Evolutionary conservation across 2,797 vertebrate species (phyloP), one percentile per base, ranked within the genome.

Genomic region (Novumbra hubbsi): DNA sequence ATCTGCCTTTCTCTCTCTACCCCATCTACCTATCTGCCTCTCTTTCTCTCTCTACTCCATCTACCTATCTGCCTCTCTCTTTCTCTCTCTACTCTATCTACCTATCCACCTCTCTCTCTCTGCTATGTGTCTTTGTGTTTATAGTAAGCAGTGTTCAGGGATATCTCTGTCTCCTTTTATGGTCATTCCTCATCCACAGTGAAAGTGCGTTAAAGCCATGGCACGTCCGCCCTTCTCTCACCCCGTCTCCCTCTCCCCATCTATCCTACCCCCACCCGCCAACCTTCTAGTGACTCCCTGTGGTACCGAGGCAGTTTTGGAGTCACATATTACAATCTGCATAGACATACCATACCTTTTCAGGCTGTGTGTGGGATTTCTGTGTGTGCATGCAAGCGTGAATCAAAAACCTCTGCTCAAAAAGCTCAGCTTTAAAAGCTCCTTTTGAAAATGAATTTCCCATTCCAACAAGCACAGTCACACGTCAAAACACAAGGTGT

Each of bases 151-250:
- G 93, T 93, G 93, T 93, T 57, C 71, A 81, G 83, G 77, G 76
- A 85, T 85, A 88, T 87, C 86, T 81, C 92, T 94, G 85, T 93
- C 89, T 91, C 94, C 95, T 96, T 96, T 95, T 94, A 95, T 93
- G 95, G 95, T 87, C 84, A 87, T 91, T 94, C 93, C 94, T 95
- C 92, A 93, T 95, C 93, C 94, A 93, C 85, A 93, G 90, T 92
- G 90, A 92, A 94, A 93, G 93, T 91, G 90, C 91, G 88, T 92
- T 93, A 94, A 92, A 90, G 89, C 83, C 78, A 60, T 74, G 76
- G 80, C 84, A 88, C 60, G 68, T 64, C 63, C 17, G 17, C 69
- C 66, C 82, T 80, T 71, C 81, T 77, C 84, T 82, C 86, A 74
- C 74, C 69, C 63, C 82, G 17, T 30, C 45, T 49, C 60, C 62